Evolutionary conservation across 2,113 vertebrate genomes (phyloP).

Genomic region (Neopipo cinnamomea): DNA sequence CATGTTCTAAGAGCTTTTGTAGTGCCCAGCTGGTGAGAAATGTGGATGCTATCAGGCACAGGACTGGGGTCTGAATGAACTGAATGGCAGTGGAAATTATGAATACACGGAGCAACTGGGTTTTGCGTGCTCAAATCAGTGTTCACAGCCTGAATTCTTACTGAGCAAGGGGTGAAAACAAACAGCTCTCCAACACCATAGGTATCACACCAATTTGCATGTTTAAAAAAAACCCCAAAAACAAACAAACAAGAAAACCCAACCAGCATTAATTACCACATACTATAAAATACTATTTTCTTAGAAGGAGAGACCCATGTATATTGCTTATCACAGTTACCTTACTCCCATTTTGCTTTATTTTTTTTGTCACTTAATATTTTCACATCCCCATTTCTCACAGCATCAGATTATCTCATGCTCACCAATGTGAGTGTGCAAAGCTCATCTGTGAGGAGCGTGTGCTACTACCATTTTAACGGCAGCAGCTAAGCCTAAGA

Average conservation of each 20-base stretch:
- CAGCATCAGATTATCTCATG: neutral
- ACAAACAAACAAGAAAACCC: neutral
- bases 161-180: neutral
- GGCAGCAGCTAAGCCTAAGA: neutral
- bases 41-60: slow-evolving; percentile 68
- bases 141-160: neutral
- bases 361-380: neutral
- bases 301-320: neutral
- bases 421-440: neutral
- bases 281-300: neutral
- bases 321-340: neutral
- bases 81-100: slow-evolving; percentile 30
- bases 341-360: neutral
- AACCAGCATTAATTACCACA: neutral
- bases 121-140: neutral
- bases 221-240: neutral
- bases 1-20: slow-evolving; percentile 76
- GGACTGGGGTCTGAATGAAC: slow-evolving; percentile 71
- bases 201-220: neutral
- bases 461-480: neutral
- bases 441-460: neutral
- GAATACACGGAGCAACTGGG: neutral
- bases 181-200: neutral
- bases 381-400: neutral
- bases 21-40: slow-evolving; percentile 68